A percentile compares a stretch with the other conserved stretches of the same genome.
These are phyloP conservation scores for Erebia epiphron DNA, from an alignment of 2,888 invertebrate genomes.

Conservation along the genomic window DNA sequence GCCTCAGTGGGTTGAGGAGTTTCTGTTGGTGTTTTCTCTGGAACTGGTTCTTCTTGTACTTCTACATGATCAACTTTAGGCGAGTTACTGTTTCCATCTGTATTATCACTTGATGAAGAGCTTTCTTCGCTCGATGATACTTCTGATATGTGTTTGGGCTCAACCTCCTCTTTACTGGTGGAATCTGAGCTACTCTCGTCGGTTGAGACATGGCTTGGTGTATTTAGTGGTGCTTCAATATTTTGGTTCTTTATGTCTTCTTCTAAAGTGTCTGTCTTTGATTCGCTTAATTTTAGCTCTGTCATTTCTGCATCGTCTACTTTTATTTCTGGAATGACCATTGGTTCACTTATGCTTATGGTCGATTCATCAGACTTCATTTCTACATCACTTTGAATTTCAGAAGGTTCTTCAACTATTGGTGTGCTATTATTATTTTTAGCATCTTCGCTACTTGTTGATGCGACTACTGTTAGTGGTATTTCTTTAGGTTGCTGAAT, in stretches of 20 bases:
- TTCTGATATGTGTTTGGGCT: slow-evolving; percentile 65
- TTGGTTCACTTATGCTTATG: slow-evolving; percentile 23
- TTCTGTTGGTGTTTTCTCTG: slow-evolving; percentile 40
- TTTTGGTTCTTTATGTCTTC: slow-evolving; percentile 48
- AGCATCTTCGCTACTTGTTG: slow-evolving; percentile 45
- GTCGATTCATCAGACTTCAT: slow-evolving; percentile 53
- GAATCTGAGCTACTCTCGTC: slow-evolving; percentile 72
- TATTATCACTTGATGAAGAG: slow-evolving; percentile 75
- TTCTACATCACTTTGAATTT: slow-evolving; percentile 57
- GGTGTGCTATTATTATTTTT: slow-evolving; percentile 47
- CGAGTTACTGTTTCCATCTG: slow-evolving; percentile 74
- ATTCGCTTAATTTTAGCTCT: slow-evolving; percentile 63
- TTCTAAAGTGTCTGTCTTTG: slow-evolving; percentile 46
- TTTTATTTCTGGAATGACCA: slow-evolving; percentile 73
- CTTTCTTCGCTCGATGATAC: slow-evolving; percentile 75
- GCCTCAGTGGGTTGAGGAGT: slow-evolving; percentile 38
- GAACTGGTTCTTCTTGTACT: slow-evolving; percentile 41
- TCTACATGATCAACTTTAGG: slow-evolving; percentile 58
- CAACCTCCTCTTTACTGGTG: slow-evolving; percentile 62
- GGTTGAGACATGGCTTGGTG: slow-evolving; percentile 31
- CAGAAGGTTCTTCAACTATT: slow-evolving; percentile 21
- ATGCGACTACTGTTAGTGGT: slow-evolving; percentile 41
- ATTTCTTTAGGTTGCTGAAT: slow-evolving; percentile 31
- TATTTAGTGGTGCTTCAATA: slow-evolving; percentile 38
- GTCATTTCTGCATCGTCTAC: slow-evolving; percentile 74